Evolutionary conservation across 30 jellyfish, hydroid and myxozoan genomes (phyloP).

Genomic region (Aurelia coerulea): DNA sequence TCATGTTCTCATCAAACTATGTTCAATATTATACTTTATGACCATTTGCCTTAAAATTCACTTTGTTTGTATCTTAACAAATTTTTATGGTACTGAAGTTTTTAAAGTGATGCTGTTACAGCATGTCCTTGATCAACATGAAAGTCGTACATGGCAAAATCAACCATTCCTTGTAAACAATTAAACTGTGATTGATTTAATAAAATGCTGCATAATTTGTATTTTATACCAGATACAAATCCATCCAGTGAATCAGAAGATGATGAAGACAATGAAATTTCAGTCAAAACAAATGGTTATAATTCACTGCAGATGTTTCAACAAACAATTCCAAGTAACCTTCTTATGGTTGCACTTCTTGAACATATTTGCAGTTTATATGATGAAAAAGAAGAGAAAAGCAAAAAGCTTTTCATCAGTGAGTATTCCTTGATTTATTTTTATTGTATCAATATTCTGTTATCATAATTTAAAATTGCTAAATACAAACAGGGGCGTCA

Average conservation of each 20-base stretch:
- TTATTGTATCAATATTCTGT: background rate
- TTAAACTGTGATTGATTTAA: too few species aligned
- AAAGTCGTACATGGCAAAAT: too few species aligned
- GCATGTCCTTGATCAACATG: too few species aligned
- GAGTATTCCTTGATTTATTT: background rate
- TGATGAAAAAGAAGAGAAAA: slow-evolving; percentile 40
- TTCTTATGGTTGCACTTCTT: slow-evolving; percentile 78
- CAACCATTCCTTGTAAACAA: too few species aligned
- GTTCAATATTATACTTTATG: too few species aligned
- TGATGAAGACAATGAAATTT: background rate
- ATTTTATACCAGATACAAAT: background rate
- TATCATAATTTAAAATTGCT: background rate
- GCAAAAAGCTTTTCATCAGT: slow-evolving; percentile 77
- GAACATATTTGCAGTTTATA: slow-evolving; percentile 84
- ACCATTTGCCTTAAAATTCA: too few species aligned
- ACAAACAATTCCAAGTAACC: slow-evolving; percentile 62
- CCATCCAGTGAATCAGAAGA: background rate
- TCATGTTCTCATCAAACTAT: too few species aligned
- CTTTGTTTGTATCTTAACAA: too few species aligned
- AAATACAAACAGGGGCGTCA: too few species aligned
- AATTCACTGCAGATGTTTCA: slow-evolving; percentile 29
- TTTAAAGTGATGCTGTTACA: too few species aligned
- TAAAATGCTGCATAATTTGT: too few species aligned
- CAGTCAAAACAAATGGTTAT: background rate
- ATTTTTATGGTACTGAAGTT: too few species aligned